Evolutionary conservation across 2,113 vertebrate genomes (phyloP).

Genomic region (Neopipo cinnamomea): DNA sequence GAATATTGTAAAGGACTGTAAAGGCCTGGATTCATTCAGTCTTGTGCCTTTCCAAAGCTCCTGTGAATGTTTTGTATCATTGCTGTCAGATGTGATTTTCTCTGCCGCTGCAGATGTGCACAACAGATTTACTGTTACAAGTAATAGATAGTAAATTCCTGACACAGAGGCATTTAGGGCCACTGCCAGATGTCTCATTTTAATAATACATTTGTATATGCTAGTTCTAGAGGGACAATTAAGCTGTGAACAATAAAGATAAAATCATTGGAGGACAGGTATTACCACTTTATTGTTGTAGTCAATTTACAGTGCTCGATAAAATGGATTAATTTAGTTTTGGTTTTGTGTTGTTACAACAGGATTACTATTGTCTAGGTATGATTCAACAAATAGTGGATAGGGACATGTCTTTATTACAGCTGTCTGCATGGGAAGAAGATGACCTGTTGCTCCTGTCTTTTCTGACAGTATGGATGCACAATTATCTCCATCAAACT

Average conservation of each 20-base stretch:
- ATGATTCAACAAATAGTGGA: conserved; percentile 53
- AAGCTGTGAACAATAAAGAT: conserved; percentile 56
- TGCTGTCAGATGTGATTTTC: conserved; percentile 49
- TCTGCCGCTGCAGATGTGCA: conserved; percentile 50
- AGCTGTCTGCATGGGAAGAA: conserved; percentile 54
- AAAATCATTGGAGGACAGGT: conserved; percentile 61
- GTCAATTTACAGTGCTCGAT: conserved; percentile 43
- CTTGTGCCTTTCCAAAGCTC: conserved; percentile 27
- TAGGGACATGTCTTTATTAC: conserved; percentile 67
- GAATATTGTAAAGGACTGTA: conserved; percentile 28
- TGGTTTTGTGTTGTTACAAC: conserved; percentile 56
- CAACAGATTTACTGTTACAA: conserved; percentile 54
- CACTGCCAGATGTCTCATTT: conserved; percentile 63
- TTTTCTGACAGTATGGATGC: neutral
- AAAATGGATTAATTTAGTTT: conserved; percentile 62
- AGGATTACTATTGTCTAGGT: conserved; percentile 61
- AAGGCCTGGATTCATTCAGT: conserved; percentile 47
- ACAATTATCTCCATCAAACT: conserved; percentile 51
- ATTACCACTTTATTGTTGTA: conserved; percentile 66
- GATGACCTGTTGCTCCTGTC: conserved; percentile 1
- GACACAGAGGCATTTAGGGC: conserved; percentile 42
- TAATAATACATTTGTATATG: conserved; percentile 58
- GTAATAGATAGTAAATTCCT: conserved; percentile 63
- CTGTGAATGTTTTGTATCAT: conserved; percentile 55
- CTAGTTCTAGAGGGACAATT: conserved; percentile 50